A percentile compares a stretch with the other conserved stretches of the same genome.
These are phyloP conservation scores for Barypeithes pellucidus DNA, from an alignment of 2,888 invertebrate genomes.

Conservation along the genomic window DNA sequence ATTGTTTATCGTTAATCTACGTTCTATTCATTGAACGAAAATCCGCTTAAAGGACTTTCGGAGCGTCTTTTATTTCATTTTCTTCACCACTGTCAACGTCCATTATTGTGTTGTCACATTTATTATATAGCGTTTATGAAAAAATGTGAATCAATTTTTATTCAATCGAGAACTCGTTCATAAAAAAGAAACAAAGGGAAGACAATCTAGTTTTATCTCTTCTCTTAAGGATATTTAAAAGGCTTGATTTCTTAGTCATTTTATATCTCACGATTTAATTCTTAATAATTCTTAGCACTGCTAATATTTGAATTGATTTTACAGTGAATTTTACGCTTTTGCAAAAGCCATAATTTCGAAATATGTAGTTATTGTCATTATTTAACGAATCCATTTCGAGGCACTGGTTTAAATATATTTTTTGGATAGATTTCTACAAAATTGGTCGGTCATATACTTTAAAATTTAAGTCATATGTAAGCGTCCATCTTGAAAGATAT, in stretches of 20 bases:
- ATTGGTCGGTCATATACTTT: conserved; percentile 4
- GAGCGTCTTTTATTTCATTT: conserved; percentile 1
- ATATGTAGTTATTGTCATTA: no score
- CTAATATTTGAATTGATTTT: no score
- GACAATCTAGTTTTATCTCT: background rate
- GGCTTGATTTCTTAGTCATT: background rate
- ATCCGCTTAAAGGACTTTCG: background rate
- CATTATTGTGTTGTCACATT: conserved; percentile 16
- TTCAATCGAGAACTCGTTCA: conserved; percentile 1
- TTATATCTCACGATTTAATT: background rate
- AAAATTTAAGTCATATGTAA: conserved; percentile 19
- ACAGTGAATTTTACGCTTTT: no score
- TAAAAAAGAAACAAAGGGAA: background rate
- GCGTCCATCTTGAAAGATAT: conserved; percentile 22
- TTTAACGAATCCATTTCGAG: no score
- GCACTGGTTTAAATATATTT: background rate
- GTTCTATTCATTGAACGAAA: background rate
- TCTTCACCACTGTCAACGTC: background rate
- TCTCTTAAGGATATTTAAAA: background rate
- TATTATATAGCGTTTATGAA: background rate
- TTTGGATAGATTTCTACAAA: background rate
- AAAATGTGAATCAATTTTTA: background rate
- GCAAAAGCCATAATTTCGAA: no score
- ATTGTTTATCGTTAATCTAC: background rate
- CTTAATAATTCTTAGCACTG: no score